These are phyloP conservation scores for Heteronetta atricapilla DNA, from an alignment of 2,113 vertebrate genomes.

Conservation along the genomic window DNA sequence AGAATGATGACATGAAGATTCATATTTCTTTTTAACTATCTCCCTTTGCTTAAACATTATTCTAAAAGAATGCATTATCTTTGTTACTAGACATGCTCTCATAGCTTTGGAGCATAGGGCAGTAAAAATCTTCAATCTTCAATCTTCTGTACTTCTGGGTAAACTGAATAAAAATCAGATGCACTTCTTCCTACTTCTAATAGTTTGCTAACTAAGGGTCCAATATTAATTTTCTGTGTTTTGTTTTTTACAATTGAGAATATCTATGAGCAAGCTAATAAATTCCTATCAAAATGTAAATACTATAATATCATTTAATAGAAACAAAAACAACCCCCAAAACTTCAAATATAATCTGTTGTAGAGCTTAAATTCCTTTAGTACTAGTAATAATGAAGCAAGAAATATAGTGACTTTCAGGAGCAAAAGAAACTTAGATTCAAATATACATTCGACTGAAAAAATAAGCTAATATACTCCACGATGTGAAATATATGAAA, in stretches of 20 bases:
- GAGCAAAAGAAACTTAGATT: not conserved
- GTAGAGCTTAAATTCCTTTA: not conserved
- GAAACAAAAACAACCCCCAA: not conserved
- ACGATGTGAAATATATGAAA: not conserved
- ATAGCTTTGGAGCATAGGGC: fast-evolving
- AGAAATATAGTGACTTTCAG: not conserved
- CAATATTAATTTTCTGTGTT: not conserved
- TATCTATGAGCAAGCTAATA: fast-evolving
- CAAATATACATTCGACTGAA: not conserved
- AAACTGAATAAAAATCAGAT: not conserved
- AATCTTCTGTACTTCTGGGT: not conserved
- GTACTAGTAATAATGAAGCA: not conserved
- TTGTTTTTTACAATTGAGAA: not conserved
- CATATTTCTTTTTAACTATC: not conserved
- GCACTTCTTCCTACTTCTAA: not conserved
- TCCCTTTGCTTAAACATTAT: not conserved
- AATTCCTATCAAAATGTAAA: not conserved
- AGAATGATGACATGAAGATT: not conserved
- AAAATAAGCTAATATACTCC: not conserved
- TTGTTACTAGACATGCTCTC: fast-evolving
- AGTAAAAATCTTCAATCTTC: not conserved
- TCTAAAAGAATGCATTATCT: not conserved
- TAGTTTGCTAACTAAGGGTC: not conserved
- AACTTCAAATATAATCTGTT: not conserved
- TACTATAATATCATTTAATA: not conserved